Base-by-base conservation (phyloP, 2,888 invertebrate species). In the Cheilosia vernalis region DNA sequence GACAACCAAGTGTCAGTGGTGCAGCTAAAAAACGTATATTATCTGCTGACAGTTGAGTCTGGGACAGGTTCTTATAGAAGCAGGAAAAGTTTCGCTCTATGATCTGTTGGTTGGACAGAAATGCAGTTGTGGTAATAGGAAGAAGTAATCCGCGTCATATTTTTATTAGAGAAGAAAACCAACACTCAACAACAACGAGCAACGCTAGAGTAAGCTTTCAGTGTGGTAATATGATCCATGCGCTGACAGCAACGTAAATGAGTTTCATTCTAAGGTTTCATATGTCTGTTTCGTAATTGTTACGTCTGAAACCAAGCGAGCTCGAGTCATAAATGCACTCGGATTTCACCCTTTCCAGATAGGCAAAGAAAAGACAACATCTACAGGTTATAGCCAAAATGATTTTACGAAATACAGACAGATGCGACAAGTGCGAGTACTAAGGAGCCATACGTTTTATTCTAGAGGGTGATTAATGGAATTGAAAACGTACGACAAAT, bases 211-310 rank as follows among this genome's bases (percentile, higher is more conserved):
- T 64, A 33, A 55, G 73, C 63, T 40, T 30, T 17, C 37, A 51
- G 27, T 55, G 63, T 40, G 56, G 78, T 58, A 64, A 79, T 53
- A 13, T 44, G 72, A 79, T 64, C 27, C 58, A 58, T 13, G 30
- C 13, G 42, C 19, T 69, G 77, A 53, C 69, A 63, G 44, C 60
- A 44, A 51, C 58, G 56, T 58, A 79, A 79, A 64, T 79, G 42
- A 42, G 58, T 72, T 58, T 42, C 64, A 49, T 58, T 79, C 72
- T 70, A 56, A 47, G 61, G 63, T 70, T 78, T 70, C 47, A 56
- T 9, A 30, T 70, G 49, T 51, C 55, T 42, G 64, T 79, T 72
- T 79, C 78, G 78, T 79, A 79, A 79, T 64, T 49, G 70, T 72
- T 79, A 79, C 72, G 70, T 72, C 51, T 64, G 53, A 64, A 72